Evolutionary conservation across 2,888 invertebrate genomes (phyloP), one percentile per base, ranked within the genome.

Genomic region (Vesta saturnalis): DNA sequence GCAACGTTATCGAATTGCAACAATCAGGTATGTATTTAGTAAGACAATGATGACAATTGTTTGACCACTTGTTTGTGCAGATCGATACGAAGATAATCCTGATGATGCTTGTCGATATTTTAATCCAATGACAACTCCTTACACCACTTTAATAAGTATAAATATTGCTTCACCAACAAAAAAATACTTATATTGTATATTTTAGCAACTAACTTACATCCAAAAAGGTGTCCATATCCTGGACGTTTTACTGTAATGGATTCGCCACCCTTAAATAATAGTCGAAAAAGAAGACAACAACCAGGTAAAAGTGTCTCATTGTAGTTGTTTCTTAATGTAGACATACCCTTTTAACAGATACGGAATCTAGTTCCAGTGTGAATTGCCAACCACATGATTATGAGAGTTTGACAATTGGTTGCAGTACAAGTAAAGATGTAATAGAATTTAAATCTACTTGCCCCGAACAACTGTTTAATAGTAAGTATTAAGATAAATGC

Each of bases 1-100:
- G 87, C 58, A 88, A 89, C 77, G 91, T 94, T 23, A 89, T 94
- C 74, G 93, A 93, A 83, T 85, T 93, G 68, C 91, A 91, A 78
- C 89, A 90, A 78, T 90, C 91, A 60, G 82, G 85, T 81, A 77
- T 15, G 43, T n/a, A 16, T 18, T 22, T 14, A n/a, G 23, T n/a
- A n/a, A n/a, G n/a, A n/a, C n/a, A n/a, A n/a, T n/a, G n/a, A n/a
- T n/a, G n/a, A n/a, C n/a, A n/a, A n/a, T n/a, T n/a, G n/a, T n/a
- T n/a, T n/a, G n/a, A n/a, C n/a, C n/a, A n/a, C n/a, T n/a, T n/a
- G n/a, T 35, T 1, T 46, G 70, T 69, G 71, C 64, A 79, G 83
- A 82, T 61, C 77, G 77, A 0, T 85, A 87, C 39, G 85, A 85
- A 76, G 88, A 88, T 72, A 85, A 87, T 68, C 88, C 92, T 1